Base-by-base conservation (phyloP, 2,113 vertebrate species). In the Sinocyclocheilus maitianheensis region DNA sequence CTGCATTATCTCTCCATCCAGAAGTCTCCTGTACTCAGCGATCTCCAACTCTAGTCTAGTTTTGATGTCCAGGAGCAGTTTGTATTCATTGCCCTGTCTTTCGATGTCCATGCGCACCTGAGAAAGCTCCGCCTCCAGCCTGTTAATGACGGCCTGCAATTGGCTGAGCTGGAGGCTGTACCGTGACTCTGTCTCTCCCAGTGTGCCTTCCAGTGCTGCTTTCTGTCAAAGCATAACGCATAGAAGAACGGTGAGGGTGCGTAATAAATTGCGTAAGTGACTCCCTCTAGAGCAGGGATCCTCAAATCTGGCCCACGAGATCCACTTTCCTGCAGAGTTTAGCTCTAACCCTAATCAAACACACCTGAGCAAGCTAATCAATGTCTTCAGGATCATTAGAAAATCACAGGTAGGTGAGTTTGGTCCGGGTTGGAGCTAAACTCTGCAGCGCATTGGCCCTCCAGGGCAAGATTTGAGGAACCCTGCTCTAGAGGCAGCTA, bases 21-120 rank as follows among this genome's bases (percentile, higher is more conserved):
- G 87, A 85, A 96, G 92, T 16, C 94, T 90, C 18, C 95, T 91
- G 92, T 96, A 96, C 88, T 95, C 94, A 0, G 94, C 93, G 8
- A 96, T 96, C 93, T 96, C 95, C 91, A 95, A 1, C 92, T 96
- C 95, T 86, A 96, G 93, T 55, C 92, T 85, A 84, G 91, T 93
- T 90, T 96, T 96, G 88, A 95, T 91, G 86, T 94, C 90, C 1
- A 96, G 92, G 76, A 96, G 93, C 16, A 84, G 0, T 81, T 90
- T 53, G 90, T 95, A 96, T 0, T 95, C 95, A 0, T 0, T 1
- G 18, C 77, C 2, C 90, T 96, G 94, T 51, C 93, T 90, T 60
- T 90, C 87, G 0, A 92, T 94, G 85, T 95, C 94, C 0, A 0
- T 0, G 77, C 77, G 93, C 88, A 96, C 1, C 20, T 84, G 40